A percentile compares a stretch with the other conserved stretches of the same genome.
Conservation (phyloP, 2,113 vertebrate genomes). For the Callospermophilus lateralis region DNA sequence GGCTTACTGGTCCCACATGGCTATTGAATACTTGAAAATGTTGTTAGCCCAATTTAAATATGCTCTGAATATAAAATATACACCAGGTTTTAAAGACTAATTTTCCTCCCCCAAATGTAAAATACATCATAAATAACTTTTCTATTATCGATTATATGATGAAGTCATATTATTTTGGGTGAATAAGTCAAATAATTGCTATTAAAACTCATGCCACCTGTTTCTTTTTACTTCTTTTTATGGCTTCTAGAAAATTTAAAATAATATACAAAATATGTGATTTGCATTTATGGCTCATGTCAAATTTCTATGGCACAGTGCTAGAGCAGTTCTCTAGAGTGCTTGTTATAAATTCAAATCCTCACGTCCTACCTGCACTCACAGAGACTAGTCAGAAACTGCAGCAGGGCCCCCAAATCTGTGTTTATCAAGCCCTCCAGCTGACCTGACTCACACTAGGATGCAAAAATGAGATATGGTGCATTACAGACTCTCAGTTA, state of each 20-base stretch:
- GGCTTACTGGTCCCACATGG: background rate
- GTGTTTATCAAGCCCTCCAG: background rate
- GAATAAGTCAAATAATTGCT: background rate
- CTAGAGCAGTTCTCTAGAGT: background rate
- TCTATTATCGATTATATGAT: background rate
- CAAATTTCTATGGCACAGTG: background rate
- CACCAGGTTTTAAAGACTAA: background rate
- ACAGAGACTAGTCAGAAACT: background rate
- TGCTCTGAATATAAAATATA: background rate
- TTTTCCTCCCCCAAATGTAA: background rate
- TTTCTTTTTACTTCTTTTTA: background rate
- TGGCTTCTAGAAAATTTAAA: background rate
- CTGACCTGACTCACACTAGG: background rate
- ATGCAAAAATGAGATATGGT: background rate
- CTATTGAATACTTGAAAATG: background rate
- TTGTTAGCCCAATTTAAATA: background rate
- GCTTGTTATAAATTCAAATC: background rate
- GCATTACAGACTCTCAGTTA: background rate
- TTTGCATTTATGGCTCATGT: background rate
- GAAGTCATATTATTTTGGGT: background rate
- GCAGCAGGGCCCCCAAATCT: background rate
- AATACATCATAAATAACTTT: conserved; percentile 28
- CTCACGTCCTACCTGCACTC: background rate
- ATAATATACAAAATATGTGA: background rate
- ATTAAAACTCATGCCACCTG: background rate